A percentile compares a stretch with the other conserved stretches of the same genome.
Conservation (phyloP, 2,113 vertebrate genomes). For the Nestor notabilis region DNA sequence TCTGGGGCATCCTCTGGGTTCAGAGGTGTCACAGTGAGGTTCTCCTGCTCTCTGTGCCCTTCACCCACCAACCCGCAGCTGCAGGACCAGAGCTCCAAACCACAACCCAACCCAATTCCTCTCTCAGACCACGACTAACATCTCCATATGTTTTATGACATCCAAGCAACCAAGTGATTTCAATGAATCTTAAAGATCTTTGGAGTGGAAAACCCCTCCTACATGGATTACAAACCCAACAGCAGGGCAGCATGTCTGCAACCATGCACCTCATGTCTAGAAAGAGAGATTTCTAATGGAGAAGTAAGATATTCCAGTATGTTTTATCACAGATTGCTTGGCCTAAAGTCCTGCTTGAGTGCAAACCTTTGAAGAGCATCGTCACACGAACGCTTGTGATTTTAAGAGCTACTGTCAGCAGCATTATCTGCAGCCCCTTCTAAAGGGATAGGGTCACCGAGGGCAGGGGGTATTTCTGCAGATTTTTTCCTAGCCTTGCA, state of each 20-base stretch:
- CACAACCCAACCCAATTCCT: background rate
- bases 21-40: background rate
- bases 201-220: background rate
- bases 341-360: background rate
- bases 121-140: background rate
- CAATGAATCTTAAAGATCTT: background rate
- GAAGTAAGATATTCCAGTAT: background rate
- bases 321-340: background rate
- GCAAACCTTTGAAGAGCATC: background rate
- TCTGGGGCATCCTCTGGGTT: background rate
- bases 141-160: background rate
- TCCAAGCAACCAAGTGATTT: background rate
- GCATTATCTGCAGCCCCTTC: background rate
- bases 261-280: background rate
- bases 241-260: background rate
- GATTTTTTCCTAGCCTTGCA: background rate
- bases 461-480: fast-evolving
- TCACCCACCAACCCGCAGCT: background rate
- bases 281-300: background rate
- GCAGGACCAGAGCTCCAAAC: background rate
- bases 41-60: background rate
- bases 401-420: background rate
- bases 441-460: background rate
- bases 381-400: background rate
- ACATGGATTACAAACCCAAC: background rate